Evolutionary conservation across 2,888 invertebrate species (phyloP), one percentile per base, ranked within the genome.

Genomic region (Punctoribates punctum): DNA sequence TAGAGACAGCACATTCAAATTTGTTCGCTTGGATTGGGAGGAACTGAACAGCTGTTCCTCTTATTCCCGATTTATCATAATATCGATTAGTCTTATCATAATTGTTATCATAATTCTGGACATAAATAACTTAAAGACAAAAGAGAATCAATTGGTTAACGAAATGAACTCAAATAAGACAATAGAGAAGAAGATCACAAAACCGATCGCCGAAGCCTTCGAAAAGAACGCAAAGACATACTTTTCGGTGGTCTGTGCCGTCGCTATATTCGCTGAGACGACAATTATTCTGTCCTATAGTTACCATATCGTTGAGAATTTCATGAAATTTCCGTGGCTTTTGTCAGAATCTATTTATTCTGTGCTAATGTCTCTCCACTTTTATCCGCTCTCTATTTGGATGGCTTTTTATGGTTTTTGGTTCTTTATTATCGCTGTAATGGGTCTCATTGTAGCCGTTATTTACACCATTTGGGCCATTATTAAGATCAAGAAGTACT

Each of bases 241-340:
- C 34, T 65, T 34, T 20, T 0, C 17, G 13, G 17, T 65, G 3
- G 9, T 65, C 23, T 65, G 65, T 20, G 17, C 27, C 1, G 34
- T 38, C 17, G 17, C 34, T 65, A 20, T 38, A 34, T 13, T 34
- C 4, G 9, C 6, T 34, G n/a, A 65, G 27, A 34, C 65, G 34
- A 17, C 17, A n/a, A 17, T 65, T 17, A 6, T 29, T 17, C 13
- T 65, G 34, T 65, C n/a, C 9, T 65, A 65, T 65, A 8, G 9
- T 11, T 65, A n/a, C 8, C 65, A 65, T 65, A n/a, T 65, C 29
- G 65, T 65, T 65, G 65, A 65, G 13, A 20, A 27, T 13, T 65
- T 65, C 6, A 5, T 6, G 3, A 34, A 29, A 13, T 34, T 65
- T 38, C 65, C 65, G 1, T 65, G 65, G 65, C 65, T 65, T 65